These are phyloP conservation scores for Mimas tiliae DNA, from an alignment of 2,888 invertebrate species.

Conservation along the genomic window DNA sequence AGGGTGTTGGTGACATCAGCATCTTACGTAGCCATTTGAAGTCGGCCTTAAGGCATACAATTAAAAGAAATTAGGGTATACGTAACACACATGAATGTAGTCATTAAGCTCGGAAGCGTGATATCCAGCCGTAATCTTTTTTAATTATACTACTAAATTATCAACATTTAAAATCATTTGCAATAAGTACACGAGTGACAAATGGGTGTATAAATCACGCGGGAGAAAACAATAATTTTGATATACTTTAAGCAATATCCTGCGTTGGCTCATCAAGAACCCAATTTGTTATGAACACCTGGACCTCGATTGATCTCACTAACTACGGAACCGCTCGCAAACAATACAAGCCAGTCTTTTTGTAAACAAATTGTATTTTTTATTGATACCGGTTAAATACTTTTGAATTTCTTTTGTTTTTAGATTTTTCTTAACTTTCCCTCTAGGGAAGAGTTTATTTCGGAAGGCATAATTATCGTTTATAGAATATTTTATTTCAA, in stretches of 20 bases:
- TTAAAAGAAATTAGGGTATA: no score
- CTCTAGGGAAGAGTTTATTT: no score
- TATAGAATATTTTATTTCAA: no score
- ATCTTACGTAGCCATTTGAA: no score
- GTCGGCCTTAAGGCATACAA: no score
- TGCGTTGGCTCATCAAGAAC: slow-evolving; percentile 46
- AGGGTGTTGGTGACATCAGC: no score
- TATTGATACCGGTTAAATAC: slow-evolving; percentile 1
- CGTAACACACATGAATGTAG: no score
- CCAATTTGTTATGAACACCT: slow-evolving; percentile 63
- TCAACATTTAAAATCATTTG: background rate
- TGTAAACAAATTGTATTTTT: background rate
- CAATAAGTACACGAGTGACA: slow-evolving; percentile 17
- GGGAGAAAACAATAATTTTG: slow-evolving; percentile 62
- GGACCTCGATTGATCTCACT: slow-evolving; percentile 44
- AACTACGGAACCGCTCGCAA: background rate
- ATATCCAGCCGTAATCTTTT: background rate
- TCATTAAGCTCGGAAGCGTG: no score
- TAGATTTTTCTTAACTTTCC: background rate
- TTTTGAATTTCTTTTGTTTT: background rate
- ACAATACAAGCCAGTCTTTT: background rate
- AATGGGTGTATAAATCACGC: slow-evolving; percentile 55
- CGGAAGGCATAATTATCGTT: no score
- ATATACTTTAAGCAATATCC: slow-evolving; percentile 56
- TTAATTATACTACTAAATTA: background rate